Conservation (phyloP, 2,113 vertebrate species). For the Ameiurus melas region DNA sequence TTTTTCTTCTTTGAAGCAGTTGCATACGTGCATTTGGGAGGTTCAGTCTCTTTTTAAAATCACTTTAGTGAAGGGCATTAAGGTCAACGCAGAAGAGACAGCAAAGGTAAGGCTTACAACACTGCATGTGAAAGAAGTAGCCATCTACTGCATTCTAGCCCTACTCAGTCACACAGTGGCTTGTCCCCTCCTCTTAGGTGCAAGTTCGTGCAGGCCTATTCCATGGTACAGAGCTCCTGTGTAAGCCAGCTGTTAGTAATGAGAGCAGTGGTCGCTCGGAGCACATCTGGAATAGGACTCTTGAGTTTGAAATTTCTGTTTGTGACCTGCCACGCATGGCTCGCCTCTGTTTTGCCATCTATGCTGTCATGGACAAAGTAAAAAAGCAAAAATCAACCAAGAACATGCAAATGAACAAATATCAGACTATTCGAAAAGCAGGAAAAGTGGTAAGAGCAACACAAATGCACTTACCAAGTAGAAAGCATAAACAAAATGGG, state of each 20-base stretch:
- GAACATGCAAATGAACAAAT: constrained; percentile 85
- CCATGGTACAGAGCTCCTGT: constrained; percentile 93
- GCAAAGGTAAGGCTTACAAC: constrained; percentile 81
- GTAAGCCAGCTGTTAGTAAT: constrained; percentile 87
- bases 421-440: constrained; percentile 97
- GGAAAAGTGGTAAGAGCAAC: constrained; percentile 88
- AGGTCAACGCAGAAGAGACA: constrained; percentile 93
- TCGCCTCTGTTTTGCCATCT: constrained; percentile 93
- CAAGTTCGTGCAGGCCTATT: constrained; percentile 97
- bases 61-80: constrained; percentile 85
- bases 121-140: neutral
- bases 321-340: constrained; percentile 96
- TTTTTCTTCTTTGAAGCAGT: constrained; percentile 62
- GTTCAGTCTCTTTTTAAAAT: constrained; percentile 84
- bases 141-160: neutral
- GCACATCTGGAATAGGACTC: constrained; percentile 84
- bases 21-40: constrained; percentile 85
- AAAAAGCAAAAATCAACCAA: constrained; percentile 94
- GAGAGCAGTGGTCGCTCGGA: constrained; percentile 89
- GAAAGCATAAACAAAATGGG: neutral
- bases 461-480: neutral
- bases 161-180: neutral
- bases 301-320: constrained; percentile 92
- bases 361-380: constrained; percentile 93
- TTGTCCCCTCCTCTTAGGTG: constrained; percentile 72